Evolutionary conservation across 2,797 vertebrate species (phyloP).

Genomic region (Coregonus sp.): DNA sequence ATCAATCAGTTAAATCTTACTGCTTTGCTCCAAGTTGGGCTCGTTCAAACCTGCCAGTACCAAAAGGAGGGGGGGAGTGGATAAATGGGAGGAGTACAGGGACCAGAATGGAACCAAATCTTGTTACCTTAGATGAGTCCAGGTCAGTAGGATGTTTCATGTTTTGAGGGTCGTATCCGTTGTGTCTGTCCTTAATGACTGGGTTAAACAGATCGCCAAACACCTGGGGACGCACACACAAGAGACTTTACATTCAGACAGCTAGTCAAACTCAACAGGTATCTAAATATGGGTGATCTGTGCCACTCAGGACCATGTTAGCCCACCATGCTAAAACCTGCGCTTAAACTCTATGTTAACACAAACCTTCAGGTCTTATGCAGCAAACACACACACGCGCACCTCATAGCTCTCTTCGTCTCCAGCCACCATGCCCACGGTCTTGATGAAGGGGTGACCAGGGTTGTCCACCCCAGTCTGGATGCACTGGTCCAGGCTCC

Average conservation of each 20-base stretch:
- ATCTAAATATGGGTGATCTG: too few relatives aligned
- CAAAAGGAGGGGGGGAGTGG: not conserved
- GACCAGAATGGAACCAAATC: too few relatives aligned
- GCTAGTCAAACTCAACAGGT: not conserved
- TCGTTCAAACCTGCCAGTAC: too few relatives aligned
- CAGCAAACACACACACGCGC: not conserved
- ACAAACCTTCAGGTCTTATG: too few relatives aligned
- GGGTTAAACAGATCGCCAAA: slow-evolving; percentile 90
- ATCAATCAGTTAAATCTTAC: not conserved
- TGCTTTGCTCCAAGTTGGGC: too few relatives aligned
- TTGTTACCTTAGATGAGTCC: slow-evolving; percentile 87
- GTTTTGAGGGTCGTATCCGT: slow-evolving; percentile 86
- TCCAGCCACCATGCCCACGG: slow-evolving; percentile 91
- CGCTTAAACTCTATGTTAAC: too few relatives aligned
- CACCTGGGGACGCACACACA: slow-evolving; percentile 68
- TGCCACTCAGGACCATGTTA: too few relatives aligned
- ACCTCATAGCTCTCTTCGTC: slow-evolving; percentile 96
- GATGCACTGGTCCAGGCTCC: slow-evolving; percentile 92
- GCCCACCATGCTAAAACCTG: too few relatives aligned
- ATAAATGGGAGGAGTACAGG: too few relatives aligned
- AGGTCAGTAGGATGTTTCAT: slow-evolving; percentile 91
- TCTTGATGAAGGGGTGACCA: slow-evolving; percentile 95
- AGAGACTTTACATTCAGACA: not conserved
- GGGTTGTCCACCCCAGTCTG: slow-evolving; percentile 96
- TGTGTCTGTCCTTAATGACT: slow-evolving; percentile 88